Evolutionary conservation across 2,113 vertebrate genomes (phyloP).

Genomic region (Philantomba maxwellii): DNA sequence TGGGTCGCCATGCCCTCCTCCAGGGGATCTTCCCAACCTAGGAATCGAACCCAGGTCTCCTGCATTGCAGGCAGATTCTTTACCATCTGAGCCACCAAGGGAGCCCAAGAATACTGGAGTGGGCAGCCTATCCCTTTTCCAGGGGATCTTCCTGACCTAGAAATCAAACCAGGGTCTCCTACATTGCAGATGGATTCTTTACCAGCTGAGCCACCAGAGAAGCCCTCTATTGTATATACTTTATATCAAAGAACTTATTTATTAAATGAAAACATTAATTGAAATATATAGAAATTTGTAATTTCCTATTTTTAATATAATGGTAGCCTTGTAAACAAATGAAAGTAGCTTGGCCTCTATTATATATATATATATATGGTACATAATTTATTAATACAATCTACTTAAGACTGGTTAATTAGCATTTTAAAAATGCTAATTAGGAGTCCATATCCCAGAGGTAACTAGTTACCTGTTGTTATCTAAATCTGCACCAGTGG

Average conservation of each 20-base stretch:
- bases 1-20: too few species aligned
- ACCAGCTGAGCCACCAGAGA: neutral
- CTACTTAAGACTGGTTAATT: neutral
- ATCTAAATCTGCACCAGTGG: neutral
- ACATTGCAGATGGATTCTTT: neutral
- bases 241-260: neutral
- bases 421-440: neutral
- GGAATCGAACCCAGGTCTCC: too few species aligned
- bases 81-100: too few species aligned
- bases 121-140: neutral
- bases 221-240: neutral
- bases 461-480: neutral
- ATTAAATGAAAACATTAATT: neutral
- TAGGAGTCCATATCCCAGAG: neutral
- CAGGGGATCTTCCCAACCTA: too few species aligned
- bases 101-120: neutral
- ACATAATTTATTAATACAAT: too few species aligned
- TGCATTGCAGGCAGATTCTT: too few species aligned
- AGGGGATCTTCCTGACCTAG: neutral
- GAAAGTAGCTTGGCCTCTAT: neutral
- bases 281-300: neutral
- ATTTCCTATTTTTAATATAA: slow-evolving; percentile 8
- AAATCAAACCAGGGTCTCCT: neutral
- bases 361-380: neutral
- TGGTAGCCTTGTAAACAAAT: neutral